Conservation (phyloP, 2,888 invertebrate genomes). For the Chelonus formosanus region DNA sequence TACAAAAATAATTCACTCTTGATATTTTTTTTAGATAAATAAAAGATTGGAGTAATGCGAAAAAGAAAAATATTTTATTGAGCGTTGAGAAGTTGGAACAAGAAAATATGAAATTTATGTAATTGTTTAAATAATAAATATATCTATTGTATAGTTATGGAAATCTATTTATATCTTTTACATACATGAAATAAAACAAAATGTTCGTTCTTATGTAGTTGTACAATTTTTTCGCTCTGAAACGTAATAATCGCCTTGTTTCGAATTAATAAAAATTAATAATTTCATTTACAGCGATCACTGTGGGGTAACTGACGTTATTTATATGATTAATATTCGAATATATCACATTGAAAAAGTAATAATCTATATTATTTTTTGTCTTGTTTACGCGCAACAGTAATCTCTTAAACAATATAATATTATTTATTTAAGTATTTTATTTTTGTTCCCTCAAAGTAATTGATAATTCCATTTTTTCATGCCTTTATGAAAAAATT, state of each 20-base stretch:
- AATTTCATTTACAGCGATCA: not conserved
- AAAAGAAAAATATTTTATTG: no score
- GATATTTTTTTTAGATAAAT: conserved; percentile 1
- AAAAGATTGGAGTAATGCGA: no score
- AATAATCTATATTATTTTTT: conserved; percentile 1
- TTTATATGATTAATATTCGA: not conserved
- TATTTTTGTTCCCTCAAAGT: conserved; percentile 2
- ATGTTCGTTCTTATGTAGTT: not conserved
- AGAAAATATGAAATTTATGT: no score
- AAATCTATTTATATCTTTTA: no score
- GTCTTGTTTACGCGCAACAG: conserved; percentile 3
- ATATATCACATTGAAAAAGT: not conserved
- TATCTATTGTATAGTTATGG: no score
- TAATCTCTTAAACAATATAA: not conserved
- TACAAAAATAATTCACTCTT: not conserved
- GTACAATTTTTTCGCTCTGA: not conserved
- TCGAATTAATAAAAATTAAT: not conserved
- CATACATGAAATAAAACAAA: no score
- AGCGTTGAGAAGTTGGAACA: no score
- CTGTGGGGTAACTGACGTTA: conserved; percentile 8
- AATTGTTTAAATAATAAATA: no score
- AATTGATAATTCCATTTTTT: not conserved
- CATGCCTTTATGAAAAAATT: not conserved
- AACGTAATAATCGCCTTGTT: not conserved
- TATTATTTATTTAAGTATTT: conserved; percentile 6